Percentiles rank a stretch among this genome's conserved stretches.
Evolutionary conservation across 2,888 invertebrate species (phyloP).

Genomic region (Eueremaeus valkanovi): DNA sequence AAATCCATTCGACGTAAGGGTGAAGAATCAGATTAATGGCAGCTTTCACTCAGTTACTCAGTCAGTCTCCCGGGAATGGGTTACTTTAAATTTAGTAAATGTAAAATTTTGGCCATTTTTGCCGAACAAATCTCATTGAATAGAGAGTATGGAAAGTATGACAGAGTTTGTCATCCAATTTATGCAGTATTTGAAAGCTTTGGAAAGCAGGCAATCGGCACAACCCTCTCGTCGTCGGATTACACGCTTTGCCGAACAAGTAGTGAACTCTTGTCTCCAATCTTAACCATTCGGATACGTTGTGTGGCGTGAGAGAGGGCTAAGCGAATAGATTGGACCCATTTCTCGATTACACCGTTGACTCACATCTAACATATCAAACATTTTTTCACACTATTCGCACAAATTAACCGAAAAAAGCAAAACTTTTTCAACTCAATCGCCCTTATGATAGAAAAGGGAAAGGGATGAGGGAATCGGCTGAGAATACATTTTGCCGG

Average conservation of each 20-base stretch:
- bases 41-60: too few relatives aligned
- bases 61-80: conserved; percentile 34
- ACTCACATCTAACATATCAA: conserved; percentile 26
- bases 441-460: background rate
- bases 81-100: conserved; percentile 27
- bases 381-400: conserved; percentile 25
- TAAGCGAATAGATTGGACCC: background rate
- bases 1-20: conserved; percentile 14
- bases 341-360: conserved; percentile 28
- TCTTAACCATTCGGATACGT: conserved; percentile 22
- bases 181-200: conserved; percentile 35
- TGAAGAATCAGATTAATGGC: conserved; percentile 19
- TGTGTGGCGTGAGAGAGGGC: conserved; percentile 25
- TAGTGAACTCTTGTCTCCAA: conserved; percentile 29
- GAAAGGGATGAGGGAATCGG: background rate
- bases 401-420: conserved; percentile 17
- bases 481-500: background rate
- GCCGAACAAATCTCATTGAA: conserved; percentile 7
- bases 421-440: background rate
- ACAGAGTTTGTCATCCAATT: conserved; percentile 25
- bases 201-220: background rate
- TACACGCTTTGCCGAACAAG: conserved; percentile 32
- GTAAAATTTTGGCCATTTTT: conserved; percentile 25
- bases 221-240: conserved; percentile 33
- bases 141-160: conserved; percentile 21